Conservation (phyloP, 2,797 vertebrate genomes). For the Balearica regulorum region DNA sequence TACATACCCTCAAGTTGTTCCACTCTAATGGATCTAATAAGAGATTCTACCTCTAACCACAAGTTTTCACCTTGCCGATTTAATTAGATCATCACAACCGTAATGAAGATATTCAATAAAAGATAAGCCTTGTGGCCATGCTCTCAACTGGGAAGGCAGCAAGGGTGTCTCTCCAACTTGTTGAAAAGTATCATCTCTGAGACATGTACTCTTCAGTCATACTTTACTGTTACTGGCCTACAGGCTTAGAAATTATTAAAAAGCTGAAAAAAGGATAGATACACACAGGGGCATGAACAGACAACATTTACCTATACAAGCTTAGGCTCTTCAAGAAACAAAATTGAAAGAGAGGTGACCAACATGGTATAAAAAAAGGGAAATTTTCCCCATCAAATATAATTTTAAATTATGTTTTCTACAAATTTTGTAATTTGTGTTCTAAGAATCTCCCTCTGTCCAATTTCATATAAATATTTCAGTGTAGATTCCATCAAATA, state of each 20-base stretch:
- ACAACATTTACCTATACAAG: neutral
- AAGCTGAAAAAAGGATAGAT: neutral
- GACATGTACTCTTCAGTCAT: neutral
- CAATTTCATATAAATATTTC: neutral
- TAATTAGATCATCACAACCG: neutral
- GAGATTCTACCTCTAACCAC: neutral
- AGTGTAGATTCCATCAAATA: neutral
- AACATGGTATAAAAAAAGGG: neutral
- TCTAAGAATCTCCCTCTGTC: neutral
- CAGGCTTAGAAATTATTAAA: neutral
- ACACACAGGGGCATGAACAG: neutral
- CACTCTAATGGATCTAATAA: neutral
- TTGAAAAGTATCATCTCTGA: neutral
- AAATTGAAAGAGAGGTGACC: neutral
- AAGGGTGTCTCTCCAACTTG: neutral
- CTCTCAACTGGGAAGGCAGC: neutral
- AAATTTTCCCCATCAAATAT: neutral
- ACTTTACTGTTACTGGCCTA: neutral
- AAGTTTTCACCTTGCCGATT: neutral
- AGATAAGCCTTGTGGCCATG: neutral
- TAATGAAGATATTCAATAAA: neutral
- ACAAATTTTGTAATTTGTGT: neutral
- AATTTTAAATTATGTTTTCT: neutral
- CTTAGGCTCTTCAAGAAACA: neutral
- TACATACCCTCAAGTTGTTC: neutral